Percentiles rank a stretch among this genome's conserved stretches.
Conservation (phyloP, 2,113 vertebrate genomes). For the Mormoops blainvillei region DNA sequence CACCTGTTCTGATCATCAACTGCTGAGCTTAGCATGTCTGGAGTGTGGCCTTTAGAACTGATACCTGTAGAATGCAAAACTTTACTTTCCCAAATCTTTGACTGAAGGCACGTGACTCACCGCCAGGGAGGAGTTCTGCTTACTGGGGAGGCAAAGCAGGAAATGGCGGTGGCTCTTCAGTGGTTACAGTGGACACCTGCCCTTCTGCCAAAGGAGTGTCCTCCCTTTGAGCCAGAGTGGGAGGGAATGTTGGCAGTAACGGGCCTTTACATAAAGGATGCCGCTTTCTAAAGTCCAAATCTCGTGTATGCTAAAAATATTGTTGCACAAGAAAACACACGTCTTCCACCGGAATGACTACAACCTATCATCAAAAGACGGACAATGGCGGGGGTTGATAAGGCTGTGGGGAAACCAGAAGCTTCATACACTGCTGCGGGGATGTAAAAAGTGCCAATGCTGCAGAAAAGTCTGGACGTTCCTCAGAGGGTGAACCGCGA, state of each 20-base stretch:
- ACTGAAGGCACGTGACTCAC: background rate
- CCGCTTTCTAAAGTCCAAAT: background rate
- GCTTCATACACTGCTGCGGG: background rate
- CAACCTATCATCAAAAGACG: background rate
- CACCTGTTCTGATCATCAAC: background rate
- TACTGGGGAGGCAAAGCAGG: background rate
- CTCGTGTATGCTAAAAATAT: background rate
- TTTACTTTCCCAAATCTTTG: background rate
- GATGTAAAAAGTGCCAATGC: background rate
- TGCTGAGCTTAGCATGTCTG: background rate
- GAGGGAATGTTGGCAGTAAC: background rate
- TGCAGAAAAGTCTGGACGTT: background rate
- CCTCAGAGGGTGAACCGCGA: background rate
- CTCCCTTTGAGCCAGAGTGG: background rate
- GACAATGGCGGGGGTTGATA: background rate
- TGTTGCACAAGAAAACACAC: background rate
- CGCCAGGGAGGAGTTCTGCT: background rate
- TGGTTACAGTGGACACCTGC: too few species aligned
- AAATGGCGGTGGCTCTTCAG: fast-evolving
- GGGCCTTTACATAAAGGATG: background rate
- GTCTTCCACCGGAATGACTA: background rate
- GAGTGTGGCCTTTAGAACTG: background rate
- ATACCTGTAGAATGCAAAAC: background rate
- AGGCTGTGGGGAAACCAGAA: background rate
- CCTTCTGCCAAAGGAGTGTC: background rate